These are phyloP conservation scores for Drosophila tristis DNA, from an alignment of 1,140 invertebrate genomes.

Conservation along the genomic window DNA sequence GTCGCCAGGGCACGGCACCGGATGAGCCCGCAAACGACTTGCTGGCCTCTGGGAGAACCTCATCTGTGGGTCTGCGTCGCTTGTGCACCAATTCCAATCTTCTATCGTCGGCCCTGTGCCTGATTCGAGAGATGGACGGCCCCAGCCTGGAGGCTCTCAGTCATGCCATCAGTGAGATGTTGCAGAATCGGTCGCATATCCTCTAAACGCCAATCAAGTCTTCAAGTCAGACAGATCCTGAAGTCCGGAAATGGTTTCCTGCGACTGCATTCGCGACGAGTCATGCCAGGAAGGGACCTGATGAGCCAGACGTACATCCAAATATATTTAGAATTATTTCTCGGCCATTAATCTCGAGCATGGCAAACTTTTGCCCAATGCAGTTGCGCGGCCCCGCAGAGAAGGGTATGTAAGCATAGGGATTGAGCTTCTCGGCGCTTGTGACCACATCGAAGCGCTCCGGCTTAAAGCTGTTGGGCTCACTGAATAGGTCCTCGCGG, in stretches of 20 bases:
- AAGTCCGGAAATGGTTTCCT: too few species aligned
- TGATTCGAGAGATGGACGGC: constrained; percentile 5
- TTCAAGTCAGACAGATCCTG: too few species aligned
- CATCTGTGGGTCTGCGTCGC: background rate
- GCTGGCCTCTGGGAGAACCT: too few species aligned
- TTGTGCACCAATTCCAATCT: background rate
- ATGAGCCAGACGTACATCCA: too few species aligned
- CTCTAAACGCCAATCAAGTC: too few species aligned
- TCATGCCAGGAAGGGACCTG: too few species aligned
- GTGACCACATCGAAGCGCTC: constrained; percentile 88
- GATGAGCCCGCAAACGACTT: too few species aligned
- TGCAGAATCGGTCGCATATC: too few species aligned
- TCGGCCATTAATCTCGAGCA: constrained; percentile 89
- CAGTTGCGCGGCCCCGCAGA: constrained; percentile 88
- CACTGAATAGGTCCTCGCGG: constrained; percentile 85
- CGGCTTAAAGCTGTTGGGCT: constrained; percentile 88
- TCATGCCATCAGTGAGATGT: background rate
- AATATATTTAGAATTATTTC: too few species aligned
- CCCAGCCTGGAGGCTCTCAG: constrained; percentile 3
- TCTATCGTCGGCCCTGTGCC: background rate
- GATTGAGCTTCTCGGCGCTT: constrained; percentile 84
- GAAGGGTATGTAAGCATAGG: constrained; percentile 87
- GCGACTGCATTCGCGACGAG: too few species aligned
- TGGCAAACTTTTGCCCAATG: constrained; percentile 92
- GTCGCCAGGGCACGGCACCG: too few species aligned